Conservation (phyloP, 2,888 invertebrate genomes). For the Camptogramma bilineatum region DNA sequence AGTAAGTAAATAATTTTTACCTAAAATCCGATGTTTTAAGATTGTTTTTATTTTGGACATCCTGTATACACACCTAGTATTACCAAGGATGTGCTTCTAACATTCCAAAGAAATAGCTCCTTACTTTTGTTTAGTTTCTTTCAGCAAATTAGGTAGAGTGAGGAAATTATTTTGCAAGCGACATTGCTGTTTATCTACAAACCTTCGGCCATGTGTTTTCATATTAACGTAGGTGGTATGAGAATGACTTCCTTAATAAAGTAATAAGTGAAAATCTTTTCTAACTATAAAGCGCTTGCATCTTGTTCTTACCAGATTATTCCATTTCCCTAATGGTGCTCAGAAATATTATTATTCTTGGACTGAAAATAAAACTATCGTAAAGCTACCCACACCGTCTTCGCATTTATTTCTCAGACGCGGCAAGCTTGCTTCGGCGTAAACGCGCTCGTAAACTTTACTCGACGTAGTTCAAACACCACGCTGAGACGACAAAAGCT, state of each 20-base stretch:
- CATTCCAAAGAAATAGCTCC: conserved; percentile 3
- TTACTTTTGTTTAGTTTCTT: conserved; percentile 2
- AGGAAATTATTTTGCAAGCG: background rate
- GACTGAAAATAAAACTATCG: conserved; percentile 6
- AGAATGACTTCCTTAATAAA: background rate
- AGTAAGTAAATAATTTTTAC: too few species aligned
- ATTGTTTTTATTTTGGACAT: background rate
- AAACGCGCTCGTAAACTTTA: conserved; percentile 9
- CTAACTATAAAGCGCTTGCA: background rate
- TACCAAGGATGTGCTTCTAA: conserved; percentile 13
- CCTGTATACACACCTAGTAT: conserved; percentile 4
- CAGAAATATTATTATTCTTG: conserved; percentile 1
- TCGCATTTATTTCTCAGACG: background rate
- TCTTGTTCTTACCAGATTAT: conserved; percentile 2
- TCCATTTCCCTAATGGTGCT: conserved; percentile 9
- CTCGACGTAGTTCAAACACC: conserved; percentile 4
- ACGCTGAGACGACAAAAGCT: conserved; percentile 3
- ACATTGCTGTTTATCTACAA: background rate
- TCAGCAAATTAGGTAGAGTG: background rate
- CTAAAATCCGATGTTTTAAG: background rate
- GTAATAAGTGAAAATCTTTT: background rate
- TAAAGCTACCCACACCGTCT: conserved; percentile 7
- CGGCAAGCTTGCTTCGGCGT: conserved; percentile 1
- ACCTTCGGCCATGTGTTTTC: background rate
- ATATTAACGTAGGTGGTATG: background rate